These are phyloP conservation scores for Lathronympha strigana DNA, from an alignment of 2,888 invertebrate species.

Conservation along the genomic window DNA sequence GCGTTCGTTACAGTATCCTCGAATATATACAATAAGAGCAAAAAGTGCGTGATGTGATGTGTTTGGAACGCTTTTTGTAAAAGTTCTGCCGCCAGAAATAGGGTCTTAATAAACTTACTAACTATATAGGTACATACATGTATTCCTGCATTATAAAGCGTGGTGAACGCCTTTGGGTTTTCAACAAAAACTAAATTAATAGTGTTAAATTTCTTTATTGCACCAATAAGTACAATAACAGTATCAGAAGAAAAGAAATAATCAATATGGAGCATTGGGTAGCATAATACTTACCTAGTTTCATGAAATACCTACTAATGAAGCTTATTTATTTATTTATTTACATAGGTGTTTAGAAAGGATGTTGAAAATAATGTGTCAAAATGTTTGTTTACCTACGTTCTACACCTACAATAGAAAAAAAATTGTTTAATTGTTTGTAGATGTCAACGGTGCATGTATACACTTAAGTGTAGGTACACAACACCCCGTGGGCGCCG, in stretches of 20 bases:
- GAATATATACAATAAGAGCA: conserved; percentile 43
- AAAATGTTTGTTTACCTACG: conserved; percentile 7
- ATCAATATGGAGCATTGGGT: too few relatives aligned
- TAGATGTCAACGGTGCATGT: conserved; percentile 24
- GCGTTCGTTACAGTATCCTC: conserved; percentile 13
- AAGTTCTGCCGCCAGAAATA: neutral
- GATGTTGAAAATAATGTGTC: neutral
- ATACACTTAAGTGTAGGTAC: conserved; percentile 13
- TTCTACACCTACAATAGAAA: neutral
- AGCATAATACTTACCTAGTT: too few relatives aligned
- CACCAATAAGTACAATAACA: too few relatives aligned
- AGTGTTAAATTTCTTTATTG: too few relatives aligned
- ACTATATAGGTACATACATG: too few relatives aligned
- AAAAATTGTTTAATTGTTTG: conserved; percentile 16
- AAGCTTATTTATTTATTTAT: neutral
- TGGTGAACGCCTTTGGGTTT: too few relatives aligned
- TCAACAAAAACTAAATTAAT: too few relatives aligned
- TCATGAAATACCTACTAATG: too few relatives aligned
- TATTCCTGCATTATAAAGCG: too few relatives aligned
- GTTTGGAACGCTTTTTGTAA: conserved; percentile 8
- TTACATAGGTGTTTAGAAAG: neutral
- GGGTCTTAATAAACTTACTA: neutral
- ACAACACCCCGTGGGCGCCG: conserved; percentile 54
- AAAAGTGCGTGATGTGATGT: conserved; percentile 17
- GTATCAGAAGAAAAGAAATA: too few relatives aligned